Percentiles rank a stretch among this genome's conserved stretches.
These are phyloP conservation scores for Desmophyllum pertusum DNA, from an alignment of 92 coral and sea anemone species.

Conservation along the genomic window DNA sequence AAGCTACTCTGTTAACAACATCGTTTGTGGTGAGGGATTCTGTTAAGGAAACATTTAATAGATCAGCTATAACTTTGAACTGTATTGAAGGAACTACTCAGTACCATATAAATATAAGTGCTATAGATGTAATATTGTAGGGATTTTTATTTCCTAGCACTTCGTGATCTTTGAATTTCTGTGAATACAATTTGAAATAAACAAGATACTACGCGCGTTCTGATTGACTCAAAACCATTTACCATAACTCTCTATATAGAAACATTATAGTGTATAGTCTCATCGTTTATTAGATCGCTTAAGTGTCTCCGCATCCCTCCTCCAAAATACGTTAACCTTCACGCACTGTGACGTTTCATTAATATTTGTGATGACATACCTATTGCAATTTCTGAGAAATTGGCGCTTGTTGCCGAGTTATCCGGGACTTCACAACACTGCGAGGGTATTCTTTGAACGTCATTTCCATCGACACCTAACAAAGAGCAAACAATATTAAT, in stretches of 20 bases:
- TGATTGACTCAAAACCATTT: no score
- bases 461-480: constrained; percentile 12
- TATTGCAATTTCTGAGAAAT: not conserved
- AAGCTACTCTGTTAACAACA: constrained; percentile 37
- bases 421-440: not conserved
- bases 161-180: not conserved
- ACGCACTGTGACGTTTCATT: not conserved
- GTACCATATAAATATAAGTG: not conserved
- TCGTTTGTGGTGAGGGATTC: constrained; percentile 32
- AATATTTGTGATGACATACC: constrained; percentile 3
- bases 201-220: no score
- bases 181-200: not conserved
- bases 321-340: not conserved
- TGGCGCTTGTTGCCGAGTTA: not conserved
- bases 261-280: not conserved
- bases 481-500: not conserved
- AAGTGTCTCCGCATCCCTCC: not conserved
- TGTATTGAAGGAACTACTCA: not conserved
- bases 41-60: not conserved
- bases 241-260: no score
- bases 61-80: not conserved
- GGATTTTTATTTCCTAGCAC: not conserved
- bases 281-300: not conserved
- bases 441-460: not conserved
- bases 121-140: not conserved